A percentile compares a stretch with the other conserved stretches of the same genome.
These are phyloP conservation scores for Centropristis striata DNA, from an alignment of 2,113 vertebrate genomes.

Conservation along the genomic window DNA sequence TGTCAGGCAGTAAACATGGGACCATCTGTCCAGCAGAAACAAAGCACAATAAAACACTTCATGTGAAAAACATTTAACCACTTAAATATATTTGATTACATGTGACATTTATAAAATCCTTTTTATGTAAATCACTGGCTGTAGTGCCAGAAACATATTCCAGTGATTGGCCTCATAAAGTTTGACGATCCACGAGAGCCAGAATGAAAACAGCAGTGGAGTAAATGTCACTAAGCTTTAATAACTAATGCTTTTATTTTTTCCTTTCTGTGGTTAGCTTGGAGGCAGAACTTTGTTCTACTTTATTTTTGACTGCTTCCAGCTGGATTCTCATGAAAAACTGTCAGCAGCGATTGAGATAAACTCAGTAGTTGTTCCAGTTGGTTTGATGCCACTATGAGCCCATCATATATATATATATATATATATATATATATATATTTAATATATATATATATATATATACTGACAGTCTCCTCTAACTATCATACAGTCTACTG, in stretches of 20 bases:
- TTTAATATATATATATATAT: no score
- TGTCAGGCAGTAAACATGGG: not conserved
- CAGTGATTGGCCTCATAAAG: not conserved
- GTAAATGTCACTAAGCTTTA: not conserved
- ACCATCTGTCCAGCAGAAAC: not conserved
- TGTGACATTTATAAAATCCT: not conserved
- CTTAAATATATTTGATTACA: not conserved
- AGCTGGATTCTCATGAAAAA: not conserved
- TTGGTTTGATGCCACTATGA: no score
- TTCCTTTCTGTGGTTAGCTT: not conserved
- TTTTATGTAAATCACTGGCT: not conserved
- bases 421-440: no score
- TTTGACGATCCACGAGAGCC: not conserved
- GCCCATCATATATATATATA: no score
- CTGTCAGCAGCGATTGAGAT: not conserved
- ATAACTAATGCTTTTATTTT: not conserved
- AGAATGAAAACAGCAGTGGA: not conserved
- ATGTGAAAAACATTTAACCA: not conserved
- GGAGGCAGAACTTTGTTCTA: not conserved
- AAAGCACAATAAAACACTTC: not conserved
- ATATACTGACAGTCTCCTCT: no score
- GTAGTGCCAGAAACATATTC: not conserved
- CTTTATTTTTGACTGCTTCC: not conserved
- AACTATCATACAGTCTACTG: no score
- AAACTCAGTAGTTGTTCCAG: no score